Evolutionary conservation across 1,140 invertebrate genomes (phyloP).

Genomic region (Coenobita brevimanus): DNA sequence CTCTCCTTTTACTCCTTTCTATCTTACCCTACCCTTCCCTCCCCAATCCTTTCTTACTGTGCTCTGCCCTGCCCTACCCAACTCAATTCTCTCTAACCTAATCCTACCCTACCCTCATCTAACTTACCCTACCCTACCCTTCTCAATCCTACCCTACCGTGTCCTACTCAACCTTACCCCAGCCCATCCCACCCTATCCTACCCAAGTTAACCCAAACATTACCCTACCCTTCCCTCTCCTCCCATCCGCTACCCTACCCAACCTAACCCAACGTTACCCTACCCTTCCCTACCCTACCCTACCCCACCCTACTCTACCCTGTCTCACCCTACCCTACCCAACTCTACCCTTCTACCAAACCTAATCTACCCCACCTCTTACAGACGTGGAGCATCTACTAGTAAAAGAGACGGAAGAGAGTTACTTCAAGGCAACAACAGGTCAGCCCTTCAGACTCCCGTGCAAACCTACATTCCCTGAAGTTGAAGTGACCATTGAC

Average conservation of each 20-base stretch:
- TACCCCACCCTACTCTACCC: not conserved
- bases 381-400: no score
- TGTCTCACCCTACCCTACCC: not conserved
- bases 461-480: no score
- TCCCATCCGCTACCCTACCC: no score
- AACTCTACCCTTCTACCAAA: not conserved
- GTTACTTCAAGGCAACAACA: no score
- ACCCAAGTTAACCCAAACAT: not conserved
- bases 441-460: no score
- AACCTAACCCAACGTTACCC: not conserved
- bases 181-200: not conserved
- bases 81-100: no score
- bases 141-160: not conserved
- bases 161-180: not conserved
- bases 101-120: no score
- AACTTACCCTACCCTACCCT: not conserved
- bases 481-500: no score
- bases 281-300: not conserved
- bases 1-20: no score
- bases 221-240: no score
- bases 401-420: no score
- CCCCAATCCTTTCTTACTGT: not conserved
- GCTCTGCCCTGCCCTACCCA: no score
- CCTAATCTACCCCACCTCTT: not conserved
- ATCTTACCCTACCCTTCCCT: not conserved